Evolutionary conservation across 2,888 invertebrate species (phyloP), one percentile per base, ranked within the genome.

Genomic region (Cheilosia soror): DNA sequence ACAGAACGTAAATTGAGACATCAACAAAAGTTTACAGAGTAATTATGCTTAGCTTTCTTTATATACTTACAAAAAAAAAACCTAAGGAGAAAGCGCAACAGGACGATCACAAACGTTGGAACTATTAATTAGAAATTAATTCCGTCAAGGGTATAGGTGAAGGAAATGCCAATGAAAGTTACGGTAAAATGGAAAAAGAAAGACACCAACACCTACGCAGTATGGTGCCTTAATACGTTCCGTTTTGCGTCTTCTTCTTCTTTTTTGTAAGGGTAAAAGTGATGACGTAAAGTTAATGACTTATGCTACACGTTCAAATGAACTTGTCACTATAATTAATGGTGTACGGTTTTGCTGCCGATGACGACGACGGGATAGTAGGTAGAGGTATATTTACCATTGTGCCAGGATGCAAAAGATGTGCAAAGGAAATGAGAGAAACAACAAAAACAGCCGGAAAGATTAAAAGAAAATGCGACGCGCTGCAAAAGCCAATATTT

Each of bases 51-150:
- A 11, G 37, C 9, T 37, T 9, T 11, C 37, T 37, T 2, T 20
- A 20, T 20, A 37, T 4, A 37, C n/a, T n/a, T 4, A 78, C 63
- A 62, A 27, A 20, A 47, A 13, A n/a, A n/a, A n/a, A n/a, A n/a
- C n/a, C 20, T 65, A 60, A 75, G 63, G 65, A 75, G 72, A 60
- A 79, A 33, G 42, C 58, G 79, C 75, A 69, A 79, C 71, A 78
- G 73, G 68, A 68, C 44, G 73, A 73, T 65, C 63, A 78, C 68
- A 42, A 75, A 51, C 27, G 13, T 27, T 13, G 3, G 2, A 84
- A 84, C 83, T 84, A 84, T 79, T 84, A 84, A 84, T 84, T 79
- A 75, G 75, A 75, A 75, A 79, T 84, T 73, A 75, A 79, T 69
- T 40, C 63, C 49, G 25, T 31, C 25, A 37, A 66, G 37, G 31